Evolutionary conservation across 2,888 invertebrate genomes (phyloP), one percentile per base, ranked within the genome.

Genomic region (Phengaris arion): DNA sequence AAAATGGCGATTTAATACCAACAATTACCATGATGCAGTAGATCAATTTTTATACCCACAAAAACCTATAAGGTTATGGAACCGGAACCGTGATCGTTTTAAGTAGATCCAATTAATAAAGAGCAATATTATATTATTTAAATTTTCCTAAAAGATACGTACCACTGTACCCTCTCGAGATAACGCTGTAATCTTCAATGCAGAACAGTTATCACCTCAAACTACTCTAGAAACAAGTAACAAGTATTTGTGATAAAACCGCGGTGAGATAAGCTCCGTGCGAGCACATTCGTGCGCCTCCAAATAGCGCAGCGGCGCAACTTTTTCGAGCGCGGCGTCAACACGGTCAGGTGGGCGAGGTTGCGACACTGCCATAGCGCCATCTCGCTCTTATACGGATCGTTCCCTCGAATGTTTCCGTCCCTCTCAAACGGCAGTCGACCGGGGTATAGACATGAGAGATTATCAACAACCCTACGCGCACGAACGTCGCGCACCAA

Each of bases 331-430:
- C 90, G 90, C 92, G 92, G 92, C 93, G 88, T 93, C 93, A 93
- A 92, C 93, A 93, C 92, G 91, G 92, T 93, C 93, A 93, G 93
- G 93, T 93, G 93, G 93, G 93, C 92, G 93, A 93, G 91, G 93
- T 93, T 93, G 93, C 93, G 93, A 92, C 93, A 92, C 90, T 88
- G 92, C 89, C 90, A 90, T 92, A 82, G 81, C 80, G 84, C 83
- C 80, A 81, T 91, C 91, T 87, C 89, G 80, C 79, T 87, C 83
- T 79, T 75, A 77, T 80, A 77, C 79, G 74, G 80, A 79, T 82
- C 81, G 81, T 84, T 84, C 83, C 81, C 82, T 87, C 85, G 79
- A 81, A 78, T 81, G 79, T 75, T 75, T 81, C 81, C 78, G 81
- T 91, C 91, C 87, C 88, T 84, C 84, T 93, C 87, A 82, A 91